Evolutionary conservation across 1,140 invertebrate genomes (phyloP).

Genomic region (Danaus melanippus): DNA sequence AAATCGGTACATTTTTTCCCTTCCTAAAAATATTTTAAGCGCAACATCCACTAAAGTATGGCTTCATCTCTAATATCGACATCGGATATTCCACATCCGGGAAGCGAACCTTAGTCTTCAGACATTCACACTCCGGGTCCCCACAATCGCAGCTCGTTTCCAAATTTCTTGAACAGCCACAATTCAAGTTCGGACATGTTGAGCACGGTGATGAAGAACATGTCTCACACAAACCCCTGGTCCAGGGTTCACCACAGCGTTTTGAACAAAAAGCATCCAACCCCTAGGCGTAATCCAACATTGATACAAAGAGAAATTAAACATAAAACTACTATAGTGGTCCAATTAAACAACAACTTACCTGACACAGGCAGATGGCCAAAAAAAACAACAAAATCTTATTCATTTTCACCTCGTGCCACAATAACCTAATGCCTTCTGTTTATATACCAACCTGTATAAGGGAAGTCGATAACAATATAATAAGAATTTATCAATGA

Average conservation of each 20-base stretch:
- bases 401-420: constrained; percentile 8
- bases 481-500: too few species aligned
- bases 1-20: too few species aligned
- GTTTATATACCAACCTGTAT: constrained; percentile 3
- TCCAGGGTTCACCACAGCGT: constrained; percentile 3
- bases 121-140: constrained; percentile 17
- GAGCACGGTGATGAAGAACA: constrained; percentile 5
- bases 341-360: not conserved
- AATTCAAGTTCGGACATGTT: too few species aligned
- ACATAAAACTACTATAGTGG: not conserved
- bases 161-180: too few species aligned
- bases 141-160: not conserved
- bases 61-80: constrained; percentile 24
- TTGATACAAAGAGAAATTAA: not conserved
- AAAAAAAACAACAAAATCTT: constrained; percentile 11
- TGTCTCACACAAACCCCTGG: constrained; percentile 4
- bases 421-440: constrained; percentile 1
- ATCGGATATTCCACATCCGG: constrained; percentile 38
- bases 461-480: too few species aligned
- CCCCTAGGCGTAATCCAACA: not conserved
- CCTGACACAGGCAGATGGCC: constrained; percentile 6
- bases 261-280: constrained; percentile 6
- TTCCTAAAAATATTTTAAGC: too few species aligned
- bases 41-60: constrained; percentile 20
- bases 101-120: constrained; percentile 23